Evolutionary conservation across 2,797 vertebrate genomes (phyloP).

Genomic region (Bryconaethiops microstoma): DNA sequence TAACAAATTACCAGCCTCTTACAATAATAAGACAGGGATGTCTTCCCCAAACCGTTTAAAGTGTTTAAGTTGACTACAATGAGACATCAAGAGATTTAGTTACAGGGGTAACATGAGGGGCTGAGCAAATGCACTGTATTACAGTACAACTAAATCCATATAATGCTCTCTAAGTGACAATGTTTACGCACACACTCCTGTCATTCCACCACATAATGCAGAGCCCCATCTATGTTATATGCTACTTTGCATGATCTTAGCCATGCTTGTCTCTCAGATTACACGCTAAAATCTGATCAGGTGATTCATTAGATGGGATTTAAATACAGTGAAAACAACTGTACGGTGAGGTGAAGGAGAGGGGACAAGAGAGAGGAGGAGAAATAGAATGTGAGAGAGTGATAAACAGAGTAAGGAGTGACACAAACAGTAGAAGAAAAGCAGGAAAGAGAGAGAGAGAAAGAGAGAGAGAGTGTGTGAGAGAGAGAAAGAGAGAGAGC

Average conservation of each 20-base stretch:
- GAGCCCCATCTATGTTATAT: slow-evolving; percentile 69
- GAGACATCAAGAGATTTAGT: slow-evolving; percentile 47
- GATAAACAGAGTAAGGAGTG: slow-evolving; percentile 9
- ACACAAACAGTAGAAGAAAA: slow-evolving; percentile 18
- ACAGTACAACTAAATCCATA: slow-evolving; percentile 23
- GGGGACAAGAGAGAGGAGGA: slow-evolving; percentile 14
- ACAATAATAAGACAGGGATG: slow-evolving; percentile 48
- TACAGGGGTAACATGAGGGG: slow-evolving; percentile 13
- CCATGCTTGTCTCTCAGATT: slow-evolving; percentile 60
- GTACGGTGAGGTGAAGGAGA: slow-evolving; percentile 36
- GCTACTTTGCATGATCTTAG: slow-evolving; percentile 73
- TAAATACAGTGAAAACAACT: slow-evolving; percentile 55
- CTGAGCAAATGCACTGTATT: slow-evolving; percentile 36
- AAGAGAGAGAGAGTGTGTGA: neutral
- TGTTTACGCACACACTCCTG: slow-evolving; percentile 48
- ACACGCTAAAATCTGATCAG: slow-evolving; percentile 34
- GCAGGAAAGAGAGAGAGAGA: slow-evolving; percentile 24
- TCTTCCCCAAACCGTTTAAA: slow-evolving; percentile 41
- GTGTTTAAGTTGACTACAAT: slow-evolving; percentile 41
- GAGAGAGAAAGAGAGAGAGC: slow-evolving; percentile 2
- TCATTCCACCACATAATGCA: slow-evolving; percentile 23
- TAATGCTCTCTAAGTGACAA: slow-evolving; percentile 41
- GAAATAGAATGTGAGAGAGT: slow-evolving; percentile 12
- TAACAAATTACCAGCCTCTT: slow-evolving; percentile 48
- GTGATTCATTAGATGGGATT: slow-evolving; percentile 67